Conservation (phyloP, 2,888 invertebrate genomes). For the Druceiella hillmani region DNA sequence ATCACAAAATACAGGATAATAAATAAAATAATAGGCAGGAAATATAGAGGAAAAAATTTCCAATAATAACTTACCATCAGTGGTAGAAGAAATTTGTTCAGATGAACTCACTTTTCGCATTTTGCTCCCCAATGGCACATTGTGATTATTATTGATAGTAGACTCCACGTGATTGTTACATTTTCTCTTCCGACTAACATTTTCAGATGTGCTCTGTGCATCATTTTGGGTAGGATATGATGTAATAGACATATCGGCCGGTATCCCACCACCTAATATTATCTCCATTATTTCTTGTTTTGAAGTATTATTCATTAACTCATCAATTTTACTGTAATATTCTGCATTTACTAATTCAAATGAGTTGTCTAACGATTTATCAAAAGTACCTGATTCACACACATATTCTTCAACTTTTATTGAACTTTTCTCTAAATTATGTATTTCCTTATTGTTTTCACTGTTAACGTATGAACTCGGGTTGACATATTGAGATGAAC, state of each 20-base stretch:
- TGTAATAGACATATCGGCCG: conserved; percentile 31
- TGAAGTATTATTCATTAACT: conserved; percentile 44
- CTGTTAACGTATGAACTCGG: too few relatives aligned
- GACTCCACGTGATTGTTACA: conserved; percentile 30
- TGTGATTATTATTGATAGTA: conserved; percentile 35
- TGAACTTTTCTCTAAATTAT: too few relatives aligned
- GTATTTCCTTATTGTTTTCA: too few relatives aligned
- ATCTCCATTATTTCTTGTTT: conserved; percentile 48
- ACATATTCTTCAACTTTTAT: too few relatives aligned
- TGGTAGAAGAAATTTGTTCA: conserved; percentile 44
- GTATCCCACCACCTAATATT: conserved; percentile 38
- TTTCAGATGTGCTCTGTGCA: conserved; percentile 31
- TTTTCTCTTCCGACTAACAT: conserved; percentile 37
- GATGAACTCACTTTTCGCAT: conserved; percentile 40
- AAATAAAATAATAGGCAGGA: conserved; percentile 15
- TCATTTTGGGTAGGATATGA: conserved; percentile 11
- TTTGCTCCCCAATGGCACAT: conserved; percentile 36
- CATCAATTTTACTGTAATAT: conserved; percentile 42
- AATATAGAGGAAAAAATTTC: too few relatives aligned
- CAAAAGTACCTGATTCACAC: too few relatives aligned
- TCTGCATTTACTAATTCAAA: too few relatives aligned
- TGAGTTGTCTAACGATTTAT: too few relatives aligned
- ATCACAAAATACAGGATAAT: conserved; percentile 3
- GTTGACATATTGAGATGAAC: too few relatives aligned
- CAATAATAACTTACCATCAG: conserved; percentile 38